Conservation (phyloP, 2,888 invertebrate genomes). For the Hipparchia semele region DNA sequence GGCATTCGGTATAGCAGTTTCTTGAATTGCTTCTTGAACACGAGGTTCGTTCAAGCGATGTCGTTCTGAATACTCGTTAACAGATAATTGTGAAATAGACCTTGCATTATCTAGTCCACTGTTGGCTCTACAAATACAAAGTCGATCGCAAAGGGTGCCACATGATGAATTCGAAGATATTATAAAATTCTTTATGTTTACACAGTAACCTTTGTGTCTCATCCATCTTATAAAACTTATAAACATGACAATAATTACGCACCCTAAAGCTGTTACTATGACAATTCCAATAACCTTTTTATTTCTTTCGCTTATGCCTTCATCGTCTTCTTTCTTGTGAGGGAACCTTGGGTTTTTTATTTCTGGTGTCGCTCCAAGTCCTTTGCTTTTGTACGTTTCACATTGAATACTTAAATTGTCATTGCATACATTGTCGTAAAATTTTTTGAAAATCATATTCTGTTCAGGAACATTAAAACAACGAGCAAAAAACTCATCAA, state of each 20-base stretch:
- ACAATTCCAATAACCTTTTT: slow-evolving; percentile 77
- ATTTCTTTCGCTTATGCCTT: slow-evolving; percentile 58
- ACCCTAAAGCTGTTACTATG: slow-evolving; percentile 78
- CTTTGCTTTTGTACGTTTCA: slow-evolving; percentile 75
- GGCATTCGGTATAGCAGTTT: slow-evolving; percentile 57
- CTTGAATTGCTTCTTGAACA: slow-evolving; percentile 66
- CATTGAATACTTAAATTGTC: slow-evolving; percentile 80
- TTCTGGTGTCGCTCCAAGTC: slow-evolving; percentile 56
- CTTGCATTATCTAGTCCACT: slow-evolving; percentile 82
- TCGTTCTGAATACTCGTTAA: slow-evolving; percentile 85
- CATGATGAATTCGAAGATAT: slow-evolving; percentile 68
- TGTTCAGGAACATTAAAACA: slow-evolving; percentile 87
- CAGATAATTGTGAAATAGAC: slow-evolving; percentile 83
- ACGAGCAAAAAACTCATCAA: slow-evolving; percentile 81
- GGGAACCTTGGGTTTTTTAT: slow-evolving; percentile 77
- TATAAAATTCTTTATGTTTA: slow-evolving; percentile 67
- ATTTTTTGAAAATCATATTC: slow-evolving; percentile 84
- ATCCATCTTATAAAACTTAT: slow-evolving; percentile 83
- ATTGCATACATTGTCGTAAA: slow-evolving; percentile 83
- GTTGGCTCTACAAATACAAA: slow-evolving; percentile 69
- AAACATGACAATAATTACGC: slow-evolving; percentile 78
- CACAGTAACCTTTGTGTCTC: slow-evolving; percentile 81
- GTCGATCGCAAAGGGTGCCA: slow-evolving; percentile 62
- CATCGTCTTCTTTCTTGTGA: slow-evolving; percentile 57
- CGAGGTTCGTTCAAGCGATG: slow-evolving; percentile 83